Conservation (phyloP, 2,113 vertebrate genomes). For the Heliornis fulica region DNA sequence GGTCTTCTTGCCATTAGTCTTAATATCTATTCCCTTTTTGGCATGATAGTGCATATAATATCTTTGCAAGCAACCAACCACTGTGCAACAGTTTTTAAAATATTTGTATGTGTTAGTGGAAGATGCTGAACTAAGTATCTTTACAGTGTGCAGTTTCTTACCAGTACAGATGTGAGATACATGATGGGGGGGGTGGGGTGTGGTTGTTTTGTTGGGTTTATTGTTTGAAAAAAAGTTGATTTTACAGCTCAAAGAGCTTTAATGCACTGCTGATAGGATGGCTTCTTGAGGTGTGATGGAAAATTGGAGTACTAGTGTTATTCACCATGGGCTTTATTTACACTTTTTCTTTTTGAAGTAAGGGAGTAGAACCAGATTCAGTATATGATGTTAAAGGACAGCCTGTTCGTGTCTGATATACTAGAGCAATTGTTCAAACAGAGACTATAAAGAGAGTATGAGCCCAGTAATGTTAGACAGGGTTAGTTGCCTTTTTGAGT, state of each 20-base stretch:
- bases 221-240: background rate
- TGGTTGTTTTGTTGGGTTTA: no score
- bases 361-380: background rate
- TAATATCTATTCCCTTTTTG: background rate
- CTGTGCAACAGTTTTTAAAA: background rate
- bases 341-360: background rate
- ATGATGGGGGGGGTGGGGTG: background rate
- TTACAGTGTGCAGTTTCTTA: background rate
- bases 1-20: background rate
- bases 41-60: background rate
- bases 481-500: background rate
- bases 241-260: background rate
- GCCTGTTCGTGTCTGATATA: conserved; percentile 6
- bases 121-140: background rate
- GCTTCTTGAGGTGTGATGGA: background rate
- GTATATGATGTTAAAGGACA: background rate
- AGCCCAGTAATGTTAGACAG: background rate
- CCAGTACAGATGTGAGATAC: background rate
- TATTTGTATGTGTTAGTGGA: background rate
- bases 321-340: background rate
- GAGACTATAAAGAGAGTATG: background rate
- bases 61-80: background rate
- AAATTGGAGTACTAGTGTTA: background rate
- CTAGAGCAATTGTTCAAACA: background rate
- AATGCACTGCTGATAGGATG: background rate